Conservation (phyloP, 2,797 vertebrate species). For the Lateolabrax maculatus region DNA sequence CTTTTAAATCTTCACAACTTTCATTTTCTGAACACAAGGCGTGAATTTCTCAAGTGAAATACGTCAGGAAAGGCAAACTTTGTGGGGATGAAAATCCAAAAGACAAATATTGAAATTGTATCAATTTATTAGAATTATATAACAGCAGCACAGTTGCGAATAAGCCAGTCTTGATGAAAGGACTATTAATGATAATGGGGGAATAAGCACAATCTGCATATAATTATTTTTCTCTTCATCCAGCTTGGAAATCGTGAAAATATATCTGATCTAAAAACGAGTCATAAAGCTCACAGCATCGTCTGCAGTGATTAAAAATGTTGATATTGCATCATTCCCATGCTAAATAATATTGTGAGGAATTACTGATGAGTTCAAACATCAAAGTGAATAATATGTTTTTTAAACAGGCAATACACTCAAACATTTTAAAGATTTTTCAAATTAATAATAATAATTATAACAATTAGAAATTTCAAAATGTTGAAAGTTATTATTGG, state of each 20-base stretch:
- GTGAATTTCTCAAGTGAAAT: slow-evolving; percentile 6
- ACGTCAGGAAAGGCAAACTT: neutral
- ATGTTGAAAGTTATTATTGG: neutral
- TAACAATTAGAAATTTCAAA: neutral
- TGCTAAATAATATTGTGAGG: slow-evolving; percentile 25
- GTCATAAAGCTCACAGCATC: slow-evolving; percentile 51
- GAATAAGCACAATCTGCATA: slow-evolving; percentile 65
- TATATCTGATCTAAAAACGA: slow-evolving; percentile 40
- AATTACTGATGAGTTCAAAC: slow-evolving; percentile 26
- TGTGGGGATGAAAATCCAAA: slow-evolving; percentile 7
- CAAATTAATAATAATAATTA: neutral
- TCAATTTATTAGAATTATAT: slow-evolving; percentile 48
- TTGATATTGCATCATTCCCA: slow-evolving; percentile 16
- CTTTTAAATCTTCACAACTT: neutral
- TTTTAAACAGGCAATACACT: neutral
- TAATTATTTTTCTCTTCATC: slow-evolving; percentile 52
- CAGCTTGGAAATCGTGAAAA: slow-evolving; percentile 38
- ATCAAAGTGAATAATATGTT: neutral
- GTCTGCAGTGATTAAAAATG: slow-evolving; percentile 15
- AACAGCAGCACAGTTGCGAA: slow-evolving; percentile 43
- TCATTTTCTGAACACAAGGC: neutral
- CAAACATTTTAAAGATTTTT: neutral
- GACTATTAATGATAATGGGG: slow-evolving; percentile 62
- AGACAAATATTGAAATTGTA: slow-evolving; percentile 44
- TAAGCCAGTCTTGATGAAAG: slow-evolving; percentile 56